Evolutionary conservation across 30 jellyfish, hydroid and myxozoan genomes (phyloP), one percentile per base, ranked within the genome.

Genomic region (Turritopsis rubra): DNA sequence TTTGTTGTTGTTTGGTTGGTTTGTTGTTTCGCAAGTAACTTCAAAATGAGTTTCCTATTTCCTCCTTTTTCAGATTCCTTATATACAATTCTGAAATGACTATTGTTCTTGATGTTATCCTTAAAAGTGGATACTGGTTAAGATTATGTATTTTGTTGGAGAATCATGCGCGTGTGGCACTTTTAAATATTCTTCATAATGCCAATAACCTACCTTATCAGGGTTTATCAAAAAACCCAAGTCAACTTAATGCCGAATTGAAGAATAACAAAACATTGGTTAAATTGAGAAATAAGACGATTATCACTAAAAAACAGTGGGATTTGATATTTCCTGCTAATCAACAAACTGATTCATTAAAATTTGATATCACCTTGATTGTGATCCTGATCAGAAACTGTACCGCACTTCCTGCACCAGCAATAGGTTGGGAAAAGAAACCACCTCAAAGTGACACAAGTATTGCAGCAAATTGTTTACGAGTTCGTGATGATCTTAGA

Each of bases 51-150:
- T 41, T 13, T 41, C 13, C 13, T 13, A 41, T 13, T 3, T 13
- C 60, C 13, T 5, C 13, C 13, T 41, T 3, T 41, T 41, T 41
- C 60, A 41, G 5, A 41, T 41, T 41, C 60, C 9, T 41, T n/a
- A 41, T 3, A 41, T 5, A 41, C 13, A 41, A 3, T 13, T 41
- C 13, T 41, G 60, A 3, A 41, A 41, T 41, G 60, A 41, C 60
- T 3, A 41, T 3, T 13, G 60, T 41, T 41, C 60, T 41, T 41
- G 60, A 41, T 41, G 60, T 13, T 13, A 13, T 41, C 13, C 9
- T 41, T 41, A 41, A 41, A 41, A 41, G 77, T 68, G 77, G 30
- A 7, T 68, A n/a, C 77, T 68, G 77, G 77, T 22, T 68, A 7
- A 68, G 9, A 1, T 19, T 68, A 17, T 68, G 77, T 23, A 23